Evolutionary conservation across 2,888 invertebrate species (phyloP).

Genomic region (Spodoptera exigua): DNA sequence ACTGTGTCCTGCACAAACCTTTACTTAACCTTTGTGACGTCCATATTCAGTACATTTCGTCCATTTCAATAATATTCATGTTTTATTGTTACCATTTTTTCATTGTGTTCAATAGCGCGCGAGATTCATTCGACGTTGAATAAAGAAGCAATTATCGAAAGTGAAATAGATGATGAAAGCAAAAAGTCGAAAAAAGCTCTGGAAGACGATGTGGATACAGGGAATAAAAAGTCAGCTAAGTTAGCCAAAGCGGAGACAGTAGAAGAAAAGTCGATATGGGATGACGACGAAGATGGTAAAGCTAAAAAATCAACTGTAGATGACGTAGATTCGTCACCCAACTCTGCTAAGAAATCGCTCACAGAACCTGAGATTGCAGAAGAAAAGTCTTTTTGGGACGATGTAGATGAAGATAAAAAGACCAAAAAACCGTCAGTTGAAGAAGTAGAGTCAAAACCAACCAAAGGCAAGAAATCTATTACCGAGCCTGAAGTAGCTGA

Average conservation of each 20-base stretch:
- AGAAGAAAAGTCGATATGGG: conserved; percentile 76
- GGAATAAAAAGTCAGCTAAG: conserved; percentile 62
- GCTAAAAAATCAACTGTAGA: conserved; percentile 65
- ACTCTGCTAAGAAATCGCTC: conserved; percentile 63
- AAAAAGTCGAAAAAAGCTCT: conserved; percentile 67
- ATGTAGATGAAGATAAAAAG: conserved; percentile 65
- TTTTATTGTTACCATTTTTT: conserved; percentile 74
- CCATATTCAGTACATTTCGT: conserved; percentile 66
- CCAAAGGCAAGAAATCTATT: conserved; percentile 68
- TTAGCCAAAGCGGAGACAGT: conserved; percentile 65
- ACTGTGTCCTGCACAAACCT: conserved; percentile 61
- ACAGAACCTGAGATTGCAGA: conserved; percentile 73
- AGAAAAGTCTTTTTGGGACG: conserved; percentile 74
- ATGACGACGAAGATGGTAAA: conserved; percentile 71
- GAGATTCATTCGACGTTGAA: conserved; percentile 86
- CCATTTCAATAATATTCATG: conserved; percentile 59
- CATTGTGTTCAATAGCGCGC: conserved; percentile 83
- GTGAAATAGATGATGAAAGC: conserved; percentile 81
- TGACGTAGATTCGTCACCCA: conserved; percentile 64
- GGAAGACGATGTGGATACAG: conserved; percentile 65
- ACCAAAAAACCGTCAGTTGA: conserved; percentile 62
- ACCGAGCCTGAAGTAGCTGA: conserved; percentile 71
- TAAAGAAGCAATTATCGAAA: conserved; percentile 85
- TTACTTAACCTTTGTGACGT: conserved; percentile 75
- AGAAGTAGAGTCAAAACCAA: conserved; percentile 60